Conservation (phyloP, 2,888 invertebrate genomes). For the Zygothrica quintamaculata region DNA sequence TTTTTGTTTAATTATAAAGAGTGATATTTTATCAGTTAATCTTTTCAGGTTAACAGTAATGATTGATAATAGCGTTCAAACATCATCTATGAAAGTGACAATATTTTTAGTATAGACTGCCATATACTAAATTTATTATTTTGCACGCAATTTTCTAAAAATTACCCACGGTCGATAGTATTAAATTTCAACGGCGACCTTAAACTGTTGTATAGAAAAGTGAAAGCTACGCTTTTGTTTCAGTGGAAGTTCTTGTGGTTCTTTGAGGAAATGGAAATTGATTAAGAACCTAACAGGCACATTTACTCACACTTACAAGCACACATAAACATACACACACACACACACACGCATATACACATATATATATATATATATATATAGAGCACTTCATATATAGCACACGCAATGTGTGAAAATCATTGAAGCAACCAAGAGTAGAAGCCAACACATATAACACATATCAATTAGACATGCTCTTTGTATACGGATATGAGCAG, state of each 20-base stretch:
- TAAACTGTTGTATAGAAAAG: conserved; percentile 3
- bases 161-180: background rate
- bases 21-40: no score
- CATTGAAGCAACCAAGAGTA: conserved; percentile 9
- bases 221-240: conserved; percentile 13
- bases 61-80: no score
- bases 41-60: no score
- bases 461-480: conserved; percentile 73
- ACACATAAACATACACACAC: conserved; percentile 22
- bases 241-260: conserved; percentile 23
- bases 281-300: conserved; percentile 58
- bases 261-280: conserved; percentile 65
- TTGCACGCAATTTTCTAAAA: background rate
- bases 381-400: conserved; percentile 7
- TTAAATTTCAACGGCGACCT: background rate
- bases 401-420: conserved; percentile 28
- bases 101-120: no score
- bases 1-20: no score
- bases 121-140: no score
- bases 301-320: conserved; percentile 21
- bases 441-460: conserved; percentile 49
- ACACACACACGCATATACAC: background rate
- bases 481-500: conserved; percentile 73
- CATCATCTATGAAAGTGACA: no score
- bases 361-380: conserved; percentile 16